Conservation (phyloP, 2,797 vertebrate genomes). For the Falco biarmicus region DNA sequence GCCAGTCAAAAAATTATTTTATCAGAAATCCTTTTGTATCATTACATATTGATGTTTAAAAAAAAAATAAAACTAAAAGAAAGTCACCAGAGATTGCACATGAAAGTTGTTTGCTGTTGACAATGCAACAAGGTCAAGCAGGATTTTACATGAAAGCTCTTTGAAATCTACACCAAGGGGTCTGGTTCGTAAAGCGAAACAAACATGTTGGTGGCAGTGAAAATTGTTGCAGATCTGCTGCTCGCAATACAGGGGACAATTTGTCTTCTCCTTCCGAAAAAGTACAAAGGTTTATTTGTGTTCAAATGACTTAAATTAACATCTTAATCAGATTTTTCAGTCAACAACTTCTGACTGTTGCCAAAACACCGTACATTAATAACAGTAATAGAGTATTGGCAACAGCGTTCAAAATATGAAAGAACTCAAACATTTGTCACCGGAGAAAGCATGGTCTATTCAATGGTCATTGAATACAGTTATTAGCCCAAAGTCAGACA, state of each 20-base stretch:
- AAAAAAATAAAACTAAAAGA: not conserved
- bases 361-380: not conserved
- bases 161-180: conserved; percentile 33
- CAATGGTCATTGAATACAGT: not conserved
- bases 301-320: not conserved
- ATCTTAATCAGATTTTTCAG: conserved; percentile 2
- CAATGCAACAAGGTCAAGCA: conserved; percentile 48
- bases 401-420: not conserved
- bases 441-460: not conserved
- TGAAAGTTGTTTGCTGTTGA: conserved; percentile 43
- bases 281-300: not conserved
- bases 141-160: not conserved
- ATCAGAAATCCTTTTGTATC: conserved; percentile 44
- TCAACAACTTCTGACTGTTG: not conserved
- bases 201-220: not conserved
- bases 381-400: not conserved
- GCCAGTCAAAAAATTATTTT: conserved; percentile 46
- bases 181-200: not conserved
- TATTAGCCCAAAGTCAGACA: not conserved
- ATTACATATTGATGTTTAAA: not conserved
- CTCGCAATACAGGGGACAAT: not conserved
- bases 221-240: not conserved
- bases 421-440: not conserved
- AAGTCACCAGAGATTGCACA: conserved; percentile 33
- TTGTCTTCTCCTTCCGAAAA: not conserved